Evolutionary conservation across 30 jellyfish, hydroid and myxozoan species (phyloP), one percentile per base, ranked within the genome.

Genomic region (Cassiopea xamachana): DNA sequence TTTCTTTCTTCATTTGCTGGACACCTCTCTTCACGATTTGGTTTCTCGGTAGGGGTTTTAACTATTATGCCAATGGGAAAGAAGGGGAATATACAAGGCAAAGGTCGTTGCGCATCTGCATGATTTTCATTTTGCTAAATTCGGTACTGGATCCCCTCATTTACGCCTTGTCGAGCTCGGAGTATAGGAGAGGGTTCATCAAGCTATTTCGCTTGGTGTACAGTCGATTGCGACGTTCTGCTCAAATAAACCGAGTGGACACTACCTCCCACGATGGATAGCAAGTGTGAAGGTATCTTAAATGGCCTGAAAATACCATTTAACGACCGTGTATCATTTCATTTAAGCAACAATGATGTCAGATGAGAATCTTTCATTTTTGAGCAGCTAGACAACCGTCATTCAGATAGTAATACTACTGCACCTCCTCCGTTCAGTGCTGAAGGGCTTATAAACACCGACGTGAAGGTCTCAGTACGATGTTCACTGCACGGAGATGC

Each of bases 81-180:
- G 77, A 48, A 49, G 73, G 87, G 9, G 75, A 78, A 78, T 7
- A 46, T 17, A 16, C 15, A 7, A 78, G 73, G 60, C 73, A 49
- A 19, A 75, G 87, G 15, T 78, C 48, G 75, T 45, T 49, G 75
- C 49, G 87, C 49, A 55, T 78, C 3, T 39, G 75, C 8, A 55
- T 78, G 87, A 9, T 78, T 48, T 78, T 78, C 46, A 46, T 69
- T 48, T 16, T 55, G 58, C 60, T 78, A 0, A 78, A 78, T 46
- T 55, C 75, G 47, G 75, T 78, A 8, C 15, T 78, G 18, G 87
- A 78, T 49, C 87, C 87, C n/a, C 60, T 78, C 10, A 78, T 78
- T 19, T 78, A 78, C 27, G 87, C 87, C 10, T 78, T 48, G 13
- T 49, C 75, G n/a, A 78, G 73, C 75, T 49, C 59, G 18, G 87